Conservation (phyloP, 2,888 invertebrate genomes). For the Standfussiana lucernea region DNA sequence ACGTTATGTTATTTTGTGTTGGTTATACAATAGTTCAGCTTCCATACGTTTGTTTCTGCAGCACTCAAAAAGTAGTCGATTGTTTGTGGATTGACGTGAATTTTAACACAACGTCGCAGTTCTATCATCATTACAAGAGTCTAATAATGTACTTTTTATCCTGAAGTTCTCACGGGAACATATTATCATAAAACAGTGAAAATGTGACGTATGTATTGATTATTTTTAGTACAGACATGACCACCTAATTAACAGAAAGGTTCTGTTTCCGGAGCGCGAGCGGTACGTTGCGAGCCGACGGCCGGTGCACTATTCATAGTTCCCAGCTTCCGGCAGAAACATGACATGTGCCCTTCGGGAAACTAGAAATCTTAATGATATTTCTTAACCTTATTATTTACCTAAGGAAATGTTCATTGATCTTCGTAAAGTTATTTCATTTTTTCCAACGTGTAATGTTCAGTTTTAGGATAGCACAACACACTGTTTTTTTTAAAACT, state of each 20-base stretch:
- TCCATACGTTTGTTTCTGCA: not conserved
- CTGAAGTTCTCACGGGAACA: not conserved
- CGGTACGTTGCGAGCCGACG: not conserved
- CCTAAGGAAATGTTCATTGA: not conserved
- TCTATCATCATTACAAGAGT: not conserved
- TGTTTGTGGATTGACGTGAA: not conserved
- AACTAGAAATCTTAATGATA: too few relatives aligned
- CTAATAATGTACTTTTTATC: not conserved
- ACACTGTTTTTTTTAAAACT: not conserved
- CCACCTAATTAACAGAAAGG: not conserved
- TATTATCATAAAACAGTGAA: not conserved
- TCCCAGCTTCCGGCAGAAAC: conserved; percentile 6
- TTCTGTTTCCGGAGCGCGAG: not conserved
- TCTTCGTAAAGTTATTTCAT: not conserved
- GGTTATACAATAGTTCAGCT: not conserved
- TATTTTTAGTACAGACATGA: not conserved
- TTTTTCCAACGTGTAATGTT: not conserved
- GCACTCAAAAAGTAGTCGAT: not conserved
- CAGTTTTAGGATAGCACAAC: too few relatives aligned
- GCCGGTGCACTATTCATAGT: not conserved
- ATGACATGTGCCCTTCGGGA: not conserved
- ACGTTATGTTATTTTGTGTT: not conserved
- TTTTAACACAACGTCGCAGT: not conserved
- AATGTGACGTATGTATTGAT: not conserved
- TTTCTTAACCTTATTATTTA: not conserved